Evolutionary conservation across 2,888 invertebrate genomes (phyloP), one percentile per base, ranked within the genome.

Genomic region (Tridacna gigas): DNA sequence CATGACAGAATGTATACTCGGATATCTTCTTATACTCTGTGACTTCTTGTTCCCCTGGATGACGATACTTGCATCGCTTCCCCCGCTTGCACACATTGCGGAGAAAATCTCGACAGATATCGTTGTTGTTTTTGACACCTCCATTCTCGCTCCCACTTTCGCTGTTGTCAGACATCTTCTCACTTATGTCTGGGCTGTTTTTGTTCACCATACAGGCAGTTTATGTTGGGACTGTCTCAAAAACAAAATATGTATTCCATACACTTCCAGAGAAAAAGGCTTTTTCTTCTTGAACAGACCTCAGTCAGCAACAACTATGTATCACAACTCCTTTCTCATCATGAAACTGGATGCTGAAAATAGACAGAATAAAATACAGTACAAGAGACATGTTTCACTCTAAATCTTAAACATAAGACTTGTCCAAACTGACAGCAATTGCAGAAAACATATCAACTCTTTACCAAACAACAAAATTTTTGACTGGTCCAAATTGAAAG

Each of bases 11-110:
- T 60, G 95, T 95, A 82, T 93, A 92, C 60, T 94, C 94, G 22
- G 91, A 92, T 80, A 90, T 92, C 74, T 90, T 89, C 37, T 91
- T 90, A 77, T 94, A 91, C 77, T 94, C 94, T 73, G 94, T 93
- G 11, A 94, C 93, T 74, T 94, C 93, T 73, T 90, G 92, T 61
- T 92, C 88, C 48, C 93, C 93, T 3, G 96, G 96, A 90, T 96
- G 96, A 78, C 95, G 95, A 91, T 95, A 96, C 91, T 95, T 95
- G 93, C 96, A 96, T 22, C 95, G 94, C 90, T 96, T 96, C 82
- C 97, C 97, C 69, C 96, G 95, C 84, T 95, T 95, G 93, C 96
- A 96, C 66, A 96, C 96, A 94, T 96, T 96, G 84, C 96, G 95
- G 90, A 96, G 94, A 93, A 95, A 96, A 92, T 96, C 96, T 48